Percentiles rank a stretch among this genome's conserved stretches.
Conservation (phyloP, 2,888 invertebrate species). For the Zygogramma bicolorata region DNA sequence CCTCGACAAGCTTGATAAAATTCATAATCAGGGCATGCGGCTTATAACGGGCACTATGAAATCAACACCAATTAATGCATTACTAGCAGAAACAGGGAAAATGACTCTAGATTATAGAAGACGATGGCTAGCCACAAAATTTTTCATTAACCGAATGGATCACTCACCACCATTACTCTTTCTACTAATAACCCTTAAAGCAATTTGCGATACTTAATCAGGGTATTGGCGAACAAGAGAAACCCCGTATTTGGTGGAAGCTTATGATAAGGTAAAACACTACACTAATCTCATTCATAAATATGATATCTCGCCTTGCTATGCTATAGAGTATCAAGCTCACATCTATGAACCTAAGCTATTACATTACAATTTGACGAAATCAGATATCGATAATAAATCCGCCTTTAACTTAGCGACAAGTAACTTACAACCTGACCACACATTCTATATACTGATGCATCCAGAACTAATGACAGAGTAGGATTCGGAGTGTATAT, state of each 20-base stretch:
- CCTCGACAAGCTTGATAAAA: not conserved
- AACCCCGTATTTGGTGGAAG: not conserved
- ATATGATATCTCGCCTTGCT: not conserved
- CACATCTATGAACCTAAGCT: not conserved
- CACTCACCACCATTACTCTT: not conserved
- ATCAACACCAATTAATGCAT: conserved; percentile 10
- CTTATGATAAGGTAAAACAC: not conserved
- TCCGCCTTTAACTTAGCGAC: not conserved
- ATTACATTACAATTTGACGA: not conserved
- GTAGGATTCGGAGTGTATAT: not conserved
- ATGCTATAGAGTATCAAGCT: not conserved
- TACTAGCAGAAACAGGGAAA: not conserved
- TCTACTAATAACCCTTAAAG: not conserved
- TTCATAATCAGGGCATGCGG: not conserved
- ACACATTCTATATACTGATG: not conserved
- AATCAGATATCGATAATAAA: not conserved
- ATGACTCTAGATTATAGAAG: not conserved
- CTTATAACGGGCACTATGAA: not conserved
- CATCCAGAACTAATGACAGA: not conserved
- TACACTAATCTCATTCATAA: not conserved
- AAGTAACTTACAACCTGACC: not conserved
- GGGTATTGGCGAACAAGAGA: not conserved
- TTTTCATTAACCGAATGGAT: not conserved
- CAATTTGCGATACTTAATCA: not conserved
- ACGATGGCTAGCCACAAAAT: not conserved